A percentile compares a stretch with the other conserved stretches of the same genome.
Conservation (phyloP, 2,888 invertebrate genomes). For the Eretmocerus hayati region DNA sequence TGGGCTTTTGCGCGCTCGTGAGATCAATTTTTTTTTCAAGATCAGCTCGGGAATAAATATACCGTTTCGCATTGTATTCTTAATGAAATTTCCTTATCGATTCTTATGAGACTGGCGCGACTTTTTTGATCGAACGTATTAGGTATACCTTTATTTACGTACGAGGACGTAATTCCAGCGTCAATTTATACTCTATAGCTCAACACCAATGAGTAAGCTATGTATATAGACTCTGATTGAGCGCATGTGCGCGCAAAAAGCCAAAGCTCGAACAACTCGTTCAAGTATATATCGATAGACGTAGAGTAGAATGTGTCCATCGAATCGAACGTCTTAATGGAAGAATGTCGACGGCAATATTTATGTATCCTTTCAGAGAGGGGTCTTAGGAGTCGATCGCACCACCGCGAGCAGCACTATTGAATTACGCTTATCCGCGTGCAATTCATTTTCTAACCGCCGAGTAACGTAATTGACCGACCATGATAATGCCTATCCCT, state of each 20-base stretch:
- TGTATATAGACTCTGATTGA: neutral
- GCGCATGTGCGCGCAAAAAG: neutral
- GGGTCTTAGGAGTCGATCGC: neutral
- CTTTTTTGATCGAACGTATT: neutral
- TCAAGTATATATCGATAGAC: too few relatives aligned
- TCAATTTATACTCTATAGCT: too few relatives aligned
- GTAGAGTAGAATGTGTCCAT: too few relatives aligned
- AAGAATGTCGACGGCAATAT: constrained; percentile 2
- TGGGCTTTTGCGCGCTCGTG: too few relatives aligned
- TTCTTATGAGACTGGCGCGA: constrained; percentile 1
- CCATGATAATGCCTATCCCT: neutral
- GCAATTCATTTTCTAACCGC: constrained; percentile 5
- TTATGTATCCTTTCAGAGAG: constrained; percentile 10
- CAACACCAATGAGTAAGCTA: too few relatives aligned
- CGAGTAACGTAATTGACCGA: constrained; percentile 3
- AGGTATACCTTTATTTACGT: neutral
- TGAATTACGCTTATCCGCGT: constrained; percentile 7
- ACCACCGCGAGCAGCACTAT: constrained; percentile 1
- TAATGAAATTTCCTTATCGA: constrained; percentile 13
- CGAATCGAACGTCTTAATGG: neutral
- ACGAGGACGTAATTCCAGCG: too few relatives aligned
- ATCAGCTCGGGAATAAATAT: too few relatives aligned
- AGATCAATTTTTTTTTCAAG: too few relatives aligned
- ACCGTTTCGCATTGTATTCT: constrained; percentile 8
- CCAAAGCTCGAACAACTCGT: too few relatives aligned